Conservation (phyloP, 2,113 vertebrate genomes). For the Scortum barcoo region DNA sequence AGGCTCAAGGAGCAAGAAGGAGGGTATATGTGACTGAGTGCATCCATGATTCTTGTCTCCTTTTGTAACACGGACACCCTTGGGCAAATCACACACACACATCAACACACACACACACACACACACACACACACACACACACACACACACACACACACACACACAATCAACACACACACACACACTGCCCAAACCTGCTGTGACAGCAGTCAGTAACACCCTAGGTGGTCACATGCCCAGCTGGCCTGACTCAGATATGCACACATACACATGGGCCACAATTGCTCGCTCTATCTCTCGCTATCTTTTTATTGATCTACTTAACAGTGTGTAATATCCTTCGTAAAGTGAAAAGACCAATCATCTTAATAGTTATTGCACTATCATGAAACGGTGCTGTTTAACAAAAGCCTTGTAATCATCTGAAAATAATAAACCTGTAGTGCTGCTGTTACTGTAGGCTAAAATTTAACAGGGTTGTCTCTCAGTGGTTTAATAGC, state of each 20-base stretch:
- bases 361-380: neutral
- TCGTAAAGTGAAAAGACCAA: neutral
- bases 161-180: conserved; percentile 19
- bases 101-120: conserved; percentile 19
- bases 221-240: conserved; percentile 66
- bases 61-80: conserved; percentile 58
- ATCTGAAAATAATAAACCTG: neutral
- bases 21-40: conserved; percentile 54
- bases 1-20: conserved; percentile 46
- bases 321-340: neutral
- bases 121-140: conserved; percentile 24
- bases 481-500: neutral
- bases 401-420: neutral
- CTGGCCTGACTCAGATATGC: conserved; percentile 46
- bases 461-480: neutral
- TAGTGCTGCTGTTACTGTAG: neutral
- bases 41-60: conserved; percentile 58
- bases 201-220: conserved; percentile 72
- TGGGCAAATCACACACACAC: conserved; percentile 35
- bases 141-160: conserved; percentile 19
- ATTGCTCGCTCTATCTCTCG: neutral
- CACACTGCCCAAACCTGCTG: conserved; percentile 52
- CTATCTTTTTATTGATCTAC: conserved; percentile 16
- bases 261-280: conserved; percentile 10
- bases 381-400: neutral